Conservation (phyloP, 2,113 vertebrate species). For the Rhinopomastus cyanomelas region DNA sequence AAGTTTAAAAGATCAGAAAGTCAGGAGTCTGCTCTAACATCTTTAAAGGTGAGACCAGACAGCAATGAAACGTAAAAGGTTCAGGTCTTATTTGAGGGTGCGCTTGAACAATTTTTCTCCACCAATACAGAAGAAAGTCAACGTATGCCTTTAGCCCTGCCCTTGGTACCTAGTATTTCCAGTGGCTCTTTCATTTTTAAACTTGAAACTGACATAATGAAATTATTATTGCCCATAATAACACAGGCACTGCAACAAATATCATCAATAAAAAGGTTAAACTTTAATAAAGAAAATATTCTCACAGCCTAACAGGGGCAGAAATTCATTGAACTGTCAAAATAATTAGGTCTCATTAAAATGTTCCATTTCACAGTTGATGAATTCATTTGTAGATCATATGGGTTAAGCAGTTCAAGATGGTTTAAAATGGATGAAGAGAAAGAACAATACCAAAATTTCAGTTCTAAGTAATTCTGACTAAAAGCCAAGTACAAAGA, state of each 20-base stretch:
- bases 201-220: background rate
- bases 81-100: background rate
- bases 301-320: background rate
- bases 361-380: background rate
- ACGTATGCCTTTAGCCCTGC: background rate
- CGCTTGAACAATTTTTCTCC: background rate
- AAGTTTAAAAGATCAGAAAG: constrained; percentile 10
- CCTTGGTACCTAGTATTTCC: background rate
- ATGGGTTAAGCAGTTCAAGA: background rate
- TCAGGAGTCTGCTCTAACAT: background rate
- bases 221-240: background rate
- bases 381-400: background rate
- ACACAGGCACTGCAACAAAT: background rate
- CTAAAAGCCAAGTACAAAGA: background rate
- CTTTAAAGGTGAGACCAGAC: background rate
- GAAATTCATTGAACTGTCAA: background rate
- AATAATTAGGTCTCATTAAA: background rate
- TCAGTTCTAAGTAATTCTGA: background rate
- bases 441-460: background rate
- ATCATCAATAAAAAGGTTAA: background rate
- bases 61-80: background rate
- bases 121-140: background rate
- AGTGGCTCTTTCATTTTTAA: background rate
- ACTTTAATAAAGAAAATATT: background rate
- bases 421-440: background rate